Conservation (phyloP, 2,113 vertebrate species). For the Xyrauchen texanus region DNA sequence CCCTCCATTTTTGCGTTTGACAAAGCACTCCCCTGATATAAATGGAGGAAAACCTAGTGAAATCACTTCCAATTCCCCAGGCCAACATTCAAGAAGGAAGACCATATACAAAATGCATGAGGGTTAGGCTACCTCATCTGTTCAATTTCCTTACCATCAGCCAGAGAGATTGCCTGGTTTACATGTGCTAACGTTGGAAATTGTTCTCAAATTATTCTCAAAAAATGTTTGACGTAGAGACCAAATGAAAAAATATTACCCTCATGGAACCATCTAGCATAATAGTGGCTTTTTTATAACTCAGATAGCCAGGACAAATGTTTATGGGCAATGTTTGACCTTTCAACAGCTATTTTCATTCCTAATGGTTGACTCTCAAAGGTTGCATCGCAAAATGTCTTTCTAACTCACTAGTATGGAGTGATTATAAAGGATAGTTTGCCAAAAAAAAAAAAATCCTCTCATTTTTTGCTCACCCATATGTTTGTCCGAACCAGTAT, state of each 20-base stretch:
- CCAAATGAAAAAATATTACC: conserved; percentile 55
- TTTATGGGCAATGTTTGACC: conserved; percentile 66
- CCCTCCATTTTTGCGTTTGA: conserved; percentile 69
- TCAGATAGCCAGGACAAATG: conserved; percentile 64
- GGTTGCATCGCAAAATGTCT: conserved; percentile 35
- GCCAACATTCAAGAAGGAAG: conserved; percentile 57
- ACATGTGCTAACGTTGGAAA: conserved; percentile 70
- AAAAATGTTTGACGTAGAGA: conserved; percentile 66
- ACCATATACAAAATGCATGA: conserved; percentile 78
- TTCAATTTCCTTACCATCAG: conserved; percentile 80
- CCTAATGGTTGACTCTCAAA: conserved; percentile 70
- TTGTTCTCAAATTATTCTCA: conserved; percentile 76
- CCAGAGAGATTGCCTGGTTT: conserved; percentile 73
- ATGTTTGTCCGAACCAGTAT: no score
- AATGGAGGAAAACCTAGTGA: conserved; percentile 60
- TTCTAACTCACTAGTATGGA: background rate
- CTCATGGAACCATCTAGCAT: conserved; percentile 60
- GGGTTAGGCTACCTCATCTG: conserved; percentile 73
- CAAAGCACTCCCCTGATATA: conserved; percentile 55
- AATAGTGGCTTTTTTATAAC: conserved; percentile 63
- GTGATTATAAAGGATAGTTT: no score
- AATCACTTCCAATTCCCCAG: conserved; percentile 56
- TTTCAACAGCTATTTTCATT: conserved; percentile 75
- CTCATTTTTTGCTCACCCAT: no score
- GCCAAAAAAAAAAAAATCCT: no score